Evolutionary conservation across 92 coral and sea anemone species (phyloP).

Genomic region (Palythoa grandiflora): DNA sequence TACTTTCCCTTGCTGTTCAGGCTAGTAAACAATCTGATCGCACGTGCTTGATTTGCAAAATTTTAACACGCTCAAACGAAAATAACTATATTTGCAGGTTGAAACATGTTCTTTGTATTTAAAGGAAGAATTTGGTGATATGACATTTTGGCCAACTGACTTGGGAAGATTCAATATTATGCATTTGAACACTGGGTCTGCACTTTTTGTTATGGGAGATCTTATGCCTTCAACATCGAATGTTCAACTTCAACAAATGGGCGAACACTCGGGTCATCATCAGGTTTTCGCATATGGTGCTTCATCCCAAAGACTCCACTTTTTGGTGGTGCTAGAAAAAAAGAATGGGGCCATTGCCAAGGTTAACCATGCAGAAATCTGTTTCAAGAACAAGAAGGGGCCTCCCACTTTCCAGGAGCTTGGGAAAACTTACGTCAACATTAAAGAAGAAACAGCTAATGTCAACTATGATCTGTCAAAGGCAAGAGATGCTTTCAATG

Average conservation of each 20-base stretch:
- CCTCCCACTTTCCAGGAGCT: slow-evolving; percentile 63
- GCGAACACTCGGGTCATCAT: slow-evolving; percentile 15
- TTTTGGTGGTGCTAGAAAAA: slow-evolving; percentile 63
- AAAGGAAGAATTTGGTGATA: slow-evolving; percentile 11
- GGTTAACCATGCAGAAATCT: slow-evolving; percentile 50
- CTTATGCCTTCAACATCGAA: slow-evolving; percentile 30
- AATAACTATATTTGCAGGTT: not conserved
- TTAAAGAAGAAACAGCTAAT: slow-evolving; percentile 66
- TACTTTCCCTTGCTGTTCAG: slow-evolving; percentile 1
- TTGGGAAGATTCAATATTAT: not conserved
- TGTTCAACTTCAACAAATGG: slow-evolving; percentile 37
- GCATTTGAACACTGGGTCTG: slow-evolving; percentile 46
- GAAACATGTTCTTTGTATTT: not conserved
- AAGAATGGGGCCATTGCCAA: slow-evolving; percentile 23
- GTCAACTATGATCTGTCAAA: slow-evolving; percentile 55
- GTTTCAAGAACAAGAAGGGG: slow-evolving; percentile 52
- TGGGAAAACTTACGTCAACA: slow-evolving; percentile 61
- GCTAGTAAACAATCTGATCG: not conserved
- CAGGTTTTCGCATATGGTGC: slow-evolving; percentile 61
- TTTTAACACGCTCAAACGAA: not conserved
- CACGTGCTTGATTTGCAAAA: not conserved
- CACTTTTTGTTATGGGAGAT: slow-evolving; percentile 69
- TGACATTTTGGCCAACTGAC: slow-evolving; percentile 9
- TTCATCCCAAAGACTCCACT: slow-evolving; percentile 12
- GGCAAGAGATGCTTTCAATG: slow-evolving; percentile 70